phyloP scores from a whole-genome alignment of 2,888 invertebrate genomes.

The Stenichneumon culpator region DNA sequence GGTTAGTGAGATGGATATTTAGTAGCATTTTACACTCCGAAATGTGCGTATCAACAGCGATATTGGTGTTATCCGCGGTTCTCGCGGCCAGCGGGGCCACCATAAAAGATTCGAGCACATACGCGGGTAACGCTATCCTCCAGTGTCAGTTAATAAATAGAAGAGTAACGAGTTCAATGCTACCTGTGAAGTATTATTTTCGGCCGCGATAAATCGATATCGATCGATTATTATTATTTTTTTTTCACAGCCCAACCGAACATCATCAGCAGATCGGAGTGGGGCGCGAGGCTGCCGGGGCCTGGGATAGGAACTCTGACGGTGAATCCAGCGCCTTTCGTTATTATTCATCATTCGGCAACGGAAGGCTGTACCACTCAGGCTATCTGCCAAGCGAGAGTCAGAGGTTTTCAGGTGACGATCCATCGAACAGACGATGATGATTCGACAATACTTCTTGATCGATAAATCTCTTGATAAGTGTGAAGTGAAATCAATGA shows the following conservation, averaged over 20 bases:
- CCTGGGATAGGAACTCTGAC: slow-evolving; percentile 56
- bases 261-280: slow-evolving; percentile 82
- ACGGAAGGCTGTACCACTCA: slow-evolving; percentile 80
- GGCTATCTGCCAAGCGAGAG: slow-evolving; percentile 81
- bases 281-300: slow-evolving; percentile 83
- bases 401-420: slow-evolving; percentile 83
- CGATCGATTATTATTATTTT: slow-evolving; percentile 10
- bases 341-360: slow-evolving; percentile 85
- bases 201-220: not conserved
- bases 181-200: not conserved
- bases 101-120: not conserved
- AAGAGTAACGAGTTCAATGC: not conserved
- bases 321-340: slow-evolving; percentile 81
- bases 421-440: not conserved
- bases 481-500: not conserved
- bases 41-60: slow-evolving; percentile 35
- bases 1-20: not conserved
- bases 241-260: slow-evolving; percentile 73
- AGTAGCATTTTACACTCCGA: slow-evolving; percentile 39
- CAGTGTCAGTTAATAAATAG: not conserved
- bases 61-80: slow-evolving; percentile 12
- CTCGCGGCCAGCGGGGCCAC: slow-evolving; percentile 8
- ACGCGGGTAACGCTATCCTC: slow-evolving; percentile 29
- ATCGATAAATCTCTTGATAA: not conserved
- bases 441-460: not conserved